phyloP scores from a whole-genome alignment of 2,888 invertebrate species.

The Hirtodrosophila confusa region DNA sequence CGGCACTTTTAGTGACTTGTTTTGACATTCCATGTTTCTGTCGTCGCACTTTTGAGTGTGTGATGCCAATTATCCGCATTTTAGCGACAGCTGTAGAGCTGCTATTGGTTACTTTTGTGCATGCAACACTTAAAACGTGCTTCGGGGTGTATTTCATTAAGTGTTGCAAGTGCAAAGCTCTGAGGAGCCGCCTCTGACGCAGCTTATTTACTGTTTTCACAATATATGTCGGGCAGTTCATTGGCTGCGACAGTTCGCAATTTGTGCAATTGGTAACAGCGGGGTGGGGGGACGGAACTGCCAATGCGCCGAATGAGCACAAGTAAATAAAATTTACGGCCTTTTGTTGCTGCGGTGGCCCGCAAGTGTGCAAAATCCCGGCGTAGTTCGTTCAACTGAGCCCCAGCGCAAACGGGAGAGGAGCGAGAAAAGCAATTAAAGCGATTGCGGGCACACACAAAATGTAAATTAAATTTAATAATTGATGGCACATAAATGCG shows the following conservation, averaged over 20 bases:
- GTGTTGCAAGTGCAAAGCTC: slow-evolving; percentile 51
- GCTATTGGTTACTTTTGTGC: not conserved
- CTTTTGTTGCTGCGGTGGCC: slow-evolving; percentile 67
- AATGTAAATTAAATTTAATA: slow-evolving; percentile 79
- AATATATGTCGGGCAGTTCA: slow-evolving; percentile 62
- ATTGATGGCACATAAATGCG: slow-evolving; percentile 72
- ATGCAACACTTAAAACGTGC: slow-evolving; percentile 23
- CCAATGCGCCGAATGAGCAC: slow-evolving; percentile 59
- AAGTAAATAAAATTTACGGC: slow-evolving; percentile 76
- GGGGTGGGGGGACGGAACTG: slow-evolving; percentile 25
- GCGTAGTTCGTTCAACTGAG: slow-evolving; percentile 55
- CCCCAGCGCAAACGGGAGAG: not conserved
- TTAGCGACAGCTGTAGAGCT: too few relatives aligned
- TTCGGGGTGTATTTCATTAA: slow-evolving; percentile 24
- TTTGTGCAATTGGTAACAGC: slow-evolving; percentile 54
- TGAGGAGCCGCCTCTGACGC: slow-evolving; percentile 20
- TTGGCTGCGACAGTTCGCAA: slow-evolving; percentile 57
- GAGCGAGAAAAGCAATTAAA: slow-evolving; percentile 66
- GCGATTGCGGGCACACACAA: slow-evolving; percentile 67
- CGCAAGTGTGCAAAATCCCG: slow-evolving; percentile 57
- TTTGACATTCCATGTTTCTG: too few relatives aligned
- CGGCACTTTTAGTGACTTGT: too few relatives aligned
- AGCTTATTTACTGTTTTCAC: slow-evolving; percentile 58
- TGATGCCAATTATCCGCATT: too few relatives aligned
- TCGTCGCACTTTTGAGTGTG: too few relatives aligned